These are phyloP conservation scores for Eustalomyia histrio DNA, from an alignment of 2,888 invertebrate species.

Conservation along the genomic window DNA sequence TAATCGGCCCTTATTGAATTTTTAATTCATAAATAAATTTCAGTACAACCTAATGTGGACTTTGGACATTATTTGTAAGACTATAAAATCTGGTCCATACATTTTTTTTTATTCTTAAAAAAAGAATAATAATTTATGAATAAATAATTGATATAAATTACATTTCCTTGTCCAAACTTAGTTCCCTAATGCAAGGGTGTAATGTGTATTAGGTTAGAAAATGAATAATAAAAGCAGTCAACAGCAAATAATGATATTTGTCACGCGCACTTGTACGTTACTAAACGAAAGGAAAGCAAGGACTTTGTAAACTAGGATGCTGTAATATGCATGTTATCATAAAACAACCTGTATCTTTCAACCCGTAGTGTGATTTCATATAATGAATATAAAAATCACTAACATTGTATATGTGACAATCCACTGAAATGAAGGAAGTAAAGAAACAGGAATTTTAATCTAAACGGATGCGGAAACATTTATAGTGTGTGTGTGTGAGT, in stretches of 20 bases:
- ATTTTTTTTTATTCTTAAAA: neutral
- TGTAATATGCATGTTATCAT: neutral
- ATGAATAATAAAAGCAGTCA: slow-evolving; percentile 73
- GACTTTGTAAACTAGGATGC: slow-evolving; percentile 29
- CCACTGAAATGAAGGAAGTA: neutral
- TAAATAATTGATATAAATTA: slow-evolving; percentile 50
- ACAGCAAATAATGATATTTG: slow-evolving; percentile 76
- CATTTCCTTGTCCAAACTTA: slow-evolving; percentile 1
- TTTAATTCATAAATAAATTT: too few relatives aligned
- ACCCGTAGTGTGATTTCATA: neutral
- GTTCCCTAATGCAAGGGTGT: slow-evolving; percentile 20
- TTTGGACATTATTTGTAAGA: too few relatives aligned
- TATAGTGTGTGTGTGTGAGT: neutral
- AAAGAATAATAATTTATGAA: slow-evolving; percentile 2
- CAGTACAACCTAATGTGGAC: too few relatives aligned
- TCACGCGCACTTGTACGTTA: slow-evolving; percentile 76
- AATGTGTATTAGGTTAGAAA: neutral
- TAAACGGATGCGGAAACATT: slow-evolving; percentile 73
- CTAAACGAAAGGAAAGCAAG: slow-evolving; percentile 30
- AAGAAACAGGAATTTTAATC: slow-evolving; percentile 66
- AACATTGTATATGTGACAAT: neutral
- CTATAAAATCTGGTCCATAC: too few relatives aligned
- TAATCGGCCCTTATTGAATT: too few relatives aligned
- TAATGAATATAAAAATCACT: slow-evolving; percentile 12
- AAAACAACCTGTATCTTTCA: slow-evolving; percentile 32